Evolutionary conservation across 2,113 vertebrate species (phyloP), one percentile per base, ranked within the genome.

Genomic region (Lichenostomus cassidix): DNA sequence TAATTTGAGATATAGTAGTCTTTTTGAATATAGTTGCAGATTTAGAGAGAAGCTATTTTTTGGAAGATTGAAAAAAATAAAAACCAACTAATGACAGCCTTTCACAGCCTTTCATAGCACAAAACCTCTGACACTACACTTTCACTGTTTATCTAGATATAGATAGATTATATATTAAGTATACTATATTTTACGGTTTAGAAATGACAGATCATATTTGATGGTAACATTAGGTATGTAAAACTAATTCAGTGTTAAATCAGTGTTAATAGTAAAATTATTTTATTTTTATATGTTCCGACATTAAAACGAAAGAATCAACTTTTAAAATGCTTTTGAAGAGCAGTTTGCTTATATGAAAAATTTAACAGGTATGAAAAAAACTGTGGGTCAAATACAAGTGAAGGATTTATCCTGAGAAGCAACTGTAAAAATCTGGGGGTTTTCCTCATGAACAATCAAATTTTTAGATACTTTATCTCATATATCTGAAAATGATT

Each of bases 401-500:
- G 3, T 41, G 28, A 82, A 65, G 6, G 17, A 70, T 31, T 47
- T 82, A 53, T 53, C 28, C 37, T 29, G 8, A 65, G n/a, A 81
- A 75, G 8, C 20, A 71, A 15, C 17, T 60, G 19, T 14, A 86
- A 53, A 70, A 62, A 47, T 42, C 11, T 62, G 24, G 1, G 3
- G 0, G 1, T 24, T 39, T 59, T 73, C 7, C 15, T 56, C 11
- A 15, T 24, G 15, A 56, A 24, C 0, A 0, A 63, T 33, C 14
- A 53, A 82, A 71, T 23, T 41, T 19, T 24, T 35, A 58, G 18
- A 47, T 74, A 92, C n/a, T 76, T 67, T 49, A 70, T 8, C 19
- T 59, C 24, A 17, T 42, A 68, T n/a, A n/a, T n/a, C n/a, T n/a
- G n/a, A 53, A 25, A 49, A 91, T 41, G 4, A 5, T 7, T 63